phyloP scores from a whole-genome alignment of 2,797 vertebrate species.

The Melanotaenia boesemani region DNA sequence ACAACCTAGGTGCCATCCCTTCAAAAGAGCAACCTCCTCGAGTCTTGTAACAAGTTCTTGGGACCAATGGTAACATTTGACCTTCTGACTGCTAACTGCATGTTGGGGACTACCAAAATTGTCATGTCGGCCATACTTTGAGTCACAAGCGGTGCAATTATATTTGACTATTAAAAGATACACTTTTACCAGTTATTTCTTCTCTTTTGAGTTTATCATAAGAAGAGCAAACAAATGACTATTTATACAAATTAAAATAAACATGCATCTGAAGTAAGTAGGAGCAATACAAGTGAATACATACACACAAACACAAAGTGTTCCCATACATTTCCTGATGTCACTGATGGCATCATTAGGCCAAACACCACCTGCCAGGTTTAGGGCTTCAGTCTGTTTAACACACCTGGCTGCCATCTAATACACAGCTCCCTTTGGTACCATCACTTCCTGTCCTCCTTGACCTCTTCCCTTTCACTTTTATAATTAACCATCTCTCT shows the following conservation, averaged over 20 bases:
- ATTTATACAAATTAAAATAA: constrained; percentile 2
- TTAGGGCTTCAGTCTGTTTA: constrained; percentile 62
- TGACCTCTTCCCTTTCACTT: constrained; percentile 59
- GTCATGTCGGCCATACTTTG: neutral
- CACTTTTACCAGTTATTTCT: neutral
- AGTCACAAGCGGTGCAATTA: neutral
- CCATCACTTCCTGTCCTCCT: constrained; percentile 61
- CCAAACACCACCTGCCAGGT: constrained; percentile 65
- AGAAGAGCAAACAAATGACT: neutral
- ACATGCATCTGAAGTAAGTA: constrained; percentile 17
- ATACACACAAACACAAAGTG: constrained; percentile 14
- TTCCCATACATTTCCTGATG: constrained; percentile 53
- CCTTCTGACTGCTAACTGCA: too few relatives aligned
- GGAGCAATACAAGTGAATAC: neutral
- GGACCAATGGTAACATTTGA: too few relatives aligned
- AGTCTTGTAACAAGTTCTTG: too few relatives aligned
- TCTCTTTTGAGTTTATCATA: neutral
- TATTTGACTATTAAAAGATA: neutral
- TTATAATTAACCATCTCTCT: constrained; percentile 18
- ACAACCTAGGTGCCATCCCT: too few relatives aligned
- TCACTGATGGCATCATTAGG: constrained; percentile 56
- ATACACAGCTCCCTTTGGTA: constrained; percentile 46
- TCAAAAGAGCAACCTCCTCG: too few relatives aligned
- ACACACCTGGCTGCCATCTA: constrained; percentile 66
- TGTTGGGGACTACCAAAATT: too few relatives aligned